Evolutionary conservation across 2,888 invertebrate genomes (phyloP), one percentile per base, ranked within the genome.

Genomic region (Cephus pygmeus): DNA sequence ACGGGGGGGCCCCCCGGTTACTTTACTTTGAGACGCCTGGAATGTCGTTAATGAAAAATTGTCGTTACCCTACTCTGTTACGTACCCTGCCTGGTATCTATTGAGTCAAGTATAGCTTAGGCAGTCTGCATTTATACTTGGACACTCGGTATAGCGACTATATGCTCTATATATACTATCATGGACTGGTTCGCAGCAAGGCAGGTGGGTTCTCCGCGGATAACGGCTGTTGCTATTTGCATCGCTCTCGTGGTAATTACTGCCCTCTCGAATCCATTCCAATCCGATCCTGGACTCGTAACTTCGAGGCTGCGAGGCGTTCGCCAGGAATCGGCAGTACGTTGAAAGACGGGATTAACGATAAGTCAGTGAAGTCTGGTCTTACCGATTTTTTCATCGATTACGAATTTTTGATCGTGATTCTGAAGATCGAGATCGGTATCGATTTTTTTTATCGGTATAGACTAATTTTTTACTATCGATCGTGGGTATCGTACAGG

Each of bases 151-250:
- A 56, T 56, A 23, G 56, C 23, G 34, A 15, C 31, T 73, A 3
- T 30, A n/a, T 33, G 56, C 69, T 30, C 15, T 34, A 35, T 56
- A 31, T 78, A 83, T 79, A 79, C 79, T 80, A 82, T 81, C 74
- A 12, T 73, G 76, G 76, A 80, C 80, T 79, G 78, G 78, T 80
- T 80, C 78, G 74, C 73, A 69, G 82, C 80, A 77, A 84, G 83
- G 84, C 87, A 87, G 86, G 86, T 87, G 87, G 84, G 82, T 83
- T 83, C 82, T 81, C 75, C 79, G 77, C 80, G 79, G 78, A 79
- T 85, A 85, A 85, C 85, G 83, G 84, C 84, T 83, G 82, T 85
- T 83, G 83, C 84, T 86, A 87, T 86, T 86, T 86, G 84, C 82
- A 85, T 83, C 83, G 81, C 82, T 80, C 83, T 78, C 81, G 79